Evolutionary conservation across 2,888 invertebrate species (phyloP).

Genomic region (Coelogynopora nodosa): DNA sequence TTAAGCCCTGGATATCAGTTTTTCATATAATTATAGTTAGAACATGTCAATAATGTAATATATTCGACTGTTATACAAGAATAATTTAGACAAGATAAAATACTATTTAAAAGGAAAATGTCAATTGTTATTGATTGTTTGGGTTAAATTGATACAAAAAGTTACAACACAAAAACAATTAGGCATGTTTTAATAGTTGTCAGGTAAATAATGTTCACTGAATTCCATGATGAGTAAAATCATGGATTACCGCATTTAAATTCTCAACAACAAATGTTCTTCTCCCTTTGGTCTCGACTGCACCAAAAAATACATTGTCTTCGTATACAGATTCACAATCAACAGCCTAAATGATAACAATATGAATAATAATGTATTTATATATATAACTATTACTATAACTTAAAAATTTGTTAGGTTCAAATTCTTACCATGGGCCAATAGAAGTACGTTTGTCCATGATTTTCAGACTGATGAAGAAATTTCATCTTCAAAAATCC

Average conservation of each 20-base stretch:
- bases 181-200: not conserved
- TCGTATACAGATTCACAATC: not conserved
- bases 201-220: not conserved
- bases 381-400: not conserved
- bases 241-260: not conserved
- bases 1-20: too few relatives aligned
- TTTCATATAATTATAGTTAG: not conserved
- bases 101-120: not conserved
- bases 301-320: not conserved
- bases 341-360: not conserved
- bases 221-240: not conserved
- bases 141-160: not conserved
- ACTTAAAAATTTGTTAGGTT: not conserved
- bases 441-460: not conserved
- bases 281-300: not conserved
- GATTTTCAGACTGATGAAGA: not conserved
- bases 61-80: not conserved
- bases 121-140: not conserved
- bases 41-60: not conserved
- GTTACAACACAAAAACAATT: not conserved
- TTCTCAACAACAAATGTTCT: not conserved
- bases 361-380: not conserved
- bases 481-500: not conserved
- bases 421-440: not conserved
- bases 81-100: not conserved